These are phyloP conservation scores for Poecilia gillii DNA, from an alignment of 2,797 vertebrate species.

Conservation along the genomic window DNA sequence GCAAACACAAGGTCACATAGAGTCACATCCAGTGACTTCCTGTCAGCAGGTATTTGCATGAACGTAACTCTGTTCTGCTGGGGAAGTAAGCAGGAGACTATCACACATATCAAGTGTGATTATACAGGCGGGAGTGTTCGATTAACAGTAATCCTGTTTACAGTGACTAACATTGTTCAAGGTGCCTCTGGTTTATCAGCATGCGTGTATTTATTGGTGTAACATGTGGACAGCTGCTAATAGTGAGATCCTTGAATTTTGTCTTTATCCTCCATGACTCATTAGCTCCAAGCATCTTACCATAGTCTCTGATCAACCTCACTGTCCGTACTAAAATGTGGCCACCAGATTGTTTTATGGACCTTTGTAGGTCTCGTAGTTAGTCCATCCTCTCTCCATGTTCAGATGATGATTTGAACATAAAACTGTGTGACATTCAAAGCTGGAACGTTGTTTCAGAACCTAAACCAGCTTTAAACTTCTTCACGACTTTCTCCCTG, in stretches of 20 bases:
- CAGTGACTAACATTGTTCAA: background rate
- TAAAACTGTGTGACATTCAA: no score
- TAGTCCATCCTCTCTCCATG: no score
- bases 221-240: background rate
- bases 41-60: background rate
- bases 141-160: background rate
- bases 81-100: background rate
- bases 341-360: no score
- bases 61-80: background rate
- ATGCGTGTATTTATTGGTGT: background rate
- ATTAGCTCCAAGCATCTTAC: no score
- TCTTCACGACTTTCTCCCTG: no score
- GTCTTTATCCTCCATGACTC: background rate
- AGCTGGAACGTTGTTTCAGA: no score
- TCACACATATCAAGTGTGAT: background rate
- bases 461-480: no score
- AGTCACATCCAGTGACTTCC: background rate
- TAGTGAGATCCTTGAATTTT: background rate
- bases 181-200: background rate
- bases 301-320: no score
- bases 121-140: background rate
- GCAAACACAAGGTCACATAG: background rate
- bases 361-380: no score
- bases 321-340: no score
- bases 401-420: no score